Base-by-base conservation (phyloP, 1,140 invertebrate species). In the Conus betulinus region DNA sequence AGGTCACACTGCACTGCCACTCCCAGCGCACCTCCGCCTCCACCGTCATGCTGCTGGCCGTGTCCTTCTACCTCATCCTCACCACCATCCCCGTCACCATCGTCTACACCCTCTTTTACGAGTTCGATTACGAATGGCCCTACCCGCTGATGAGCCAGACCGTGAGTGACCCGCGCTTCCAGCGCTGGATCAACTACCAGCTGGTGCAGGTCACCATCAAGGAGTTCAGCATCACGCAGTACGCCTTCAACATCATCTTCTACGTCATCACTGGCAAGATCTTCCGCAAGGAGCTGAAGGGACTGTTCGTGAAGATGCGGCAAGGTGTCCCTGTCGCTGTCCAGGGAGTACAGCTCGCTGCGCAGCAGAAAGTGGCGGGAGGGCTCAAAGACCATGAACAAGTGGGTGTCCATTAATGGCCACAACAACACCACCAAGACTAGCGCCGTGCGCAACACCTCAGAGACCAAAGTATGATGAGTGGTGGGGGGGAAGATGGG, bases 1-100 rank as follows among this genome's bases (percentile, higher is more conserved):
- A 92, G 81, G 71, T 57, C 17, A 87, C 51, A 10, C 63, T 85
- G 84, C 91, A 93, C 88, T 71, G 91, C 25, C 91, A 92, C 20
- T 20, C 17, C 11, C 67, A 71, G 67, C 90, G 91, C 71, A 93
- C 92, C 13, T 92, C 92, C 3, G 92, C 94, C 4, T 95, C 94
- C n/a, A 95, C 94, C 6, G 88, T 95, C 13, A 95, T 94, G 93
- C 91, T 95, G 27, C 89, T 95, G 11, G 93, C 92, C 13, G 94
- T 95, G 0, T 95, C 94, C 17, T 95, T 95, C 91, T 95, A 95
- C 88, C 92, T 94, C 39, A 95, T 95, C 39, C 90, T 95, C 82
- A 95, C 94, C 15, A 94, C 94, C 25, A 88, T 95, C 17, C 95
- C 95, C 11, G 93, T 93, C 13, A 94, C 94, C 8, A 90, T 95